Evolutionary conservation across 2,113 vertebrate species (phyloP).

Genomic region (human (Homo sapiens)): GRCh38 chr13:28149501-28150000

Average conservation of each 20-base stretch:
- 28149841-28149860: background rate
- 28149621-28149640: background rate
- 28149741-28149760: background rate
- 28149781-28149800: background rate
- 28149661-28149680: background rate
- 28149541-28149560: background rate
- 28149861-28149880: background rate
- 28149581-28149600: background rate
- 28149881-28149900: background rate
- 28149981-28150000: background rate
- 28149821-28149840: background rate
- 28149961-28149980: background rate
- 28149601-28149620: background rate
- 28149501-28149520: background rate
- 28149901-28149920: background rate
- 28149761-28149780: background rate
- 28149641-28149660: background rate
- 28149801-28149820: background rate
- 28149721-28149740: background rate
- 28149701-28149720: background rate
- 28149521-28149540: background rate
- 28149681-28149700: background rate
- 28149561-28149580: background rate
- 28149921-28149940: background rate
- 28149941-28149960: background rate